These are phyloP conservation scores for Neosalanx taihuensis DNA, from an alignment of 2,797 vertebrate species.

Conservation along the genomic window DNA sequence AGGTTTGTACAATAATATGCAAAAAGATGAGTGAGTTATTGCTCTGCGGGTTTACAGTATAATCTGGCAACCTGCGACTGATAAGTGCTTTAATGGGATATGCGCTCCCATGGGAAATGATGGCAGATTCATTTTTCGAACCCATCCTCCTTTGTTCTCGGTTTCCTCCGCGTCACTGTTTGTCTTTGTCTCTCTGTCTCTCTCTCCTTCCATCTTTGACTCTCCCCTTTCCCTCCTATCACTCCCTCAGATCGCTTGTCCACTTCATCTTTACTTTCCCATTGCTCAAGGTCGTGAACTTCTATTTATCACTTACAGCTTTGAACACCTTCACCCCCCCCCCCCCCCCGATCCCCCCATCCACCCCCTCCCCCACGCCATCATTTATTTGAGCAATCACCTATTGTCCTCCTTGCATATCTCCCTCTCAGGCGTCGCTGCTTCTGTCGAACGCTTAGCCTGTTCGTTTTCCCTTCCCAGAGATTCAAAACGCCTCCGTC, in stretches of 20 bases:
- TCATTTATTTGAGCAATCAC: conserved; percentile 61
- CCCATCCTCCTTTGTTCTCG: background rate
- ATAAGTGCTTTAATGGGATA: background rate
- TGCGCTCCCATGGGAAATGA: background rate
- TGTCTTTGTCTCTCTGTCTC: background rate
- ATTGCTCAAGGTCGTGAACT: conserved; percentile 54
- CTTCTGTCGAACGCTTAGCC: conserved; percentile 27
- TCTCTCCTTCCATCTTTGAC: conserved; percentile 15
- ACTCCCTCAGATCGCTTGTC: conserved; percentile 16
- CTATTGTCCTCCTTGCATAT: conserved; percentile 50
- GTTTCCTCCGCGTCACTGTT: background rate
- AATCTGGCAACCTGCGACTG: background rate
- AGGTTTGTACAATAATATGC: background rate
- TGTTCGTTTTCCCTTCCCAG: conserved; percentile 27
- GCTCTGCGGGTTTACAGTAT: background rate
- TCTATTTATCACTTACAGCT: conserved; percentile 57
- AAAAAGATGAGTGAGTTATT: background rate
- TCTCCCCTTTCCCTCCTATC: conserved; percentile 4
- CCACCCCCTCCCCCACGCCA: conserved; percentile 43
- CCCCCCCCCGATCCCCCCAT: conserved; percentile 30
- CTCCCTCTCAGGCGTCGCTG: conserved; percentile 46
- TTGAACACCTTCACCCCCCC: conserved; percentile 22
- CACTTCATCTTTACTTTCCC: conserved; percentile 28
- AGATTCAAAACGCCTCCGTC: conserved; percentile 18
- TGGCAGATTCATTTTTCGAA: background rate